Conservation (phyloP, 2,113 vertebrate species). For the Desmodus rotundus region DNA sequence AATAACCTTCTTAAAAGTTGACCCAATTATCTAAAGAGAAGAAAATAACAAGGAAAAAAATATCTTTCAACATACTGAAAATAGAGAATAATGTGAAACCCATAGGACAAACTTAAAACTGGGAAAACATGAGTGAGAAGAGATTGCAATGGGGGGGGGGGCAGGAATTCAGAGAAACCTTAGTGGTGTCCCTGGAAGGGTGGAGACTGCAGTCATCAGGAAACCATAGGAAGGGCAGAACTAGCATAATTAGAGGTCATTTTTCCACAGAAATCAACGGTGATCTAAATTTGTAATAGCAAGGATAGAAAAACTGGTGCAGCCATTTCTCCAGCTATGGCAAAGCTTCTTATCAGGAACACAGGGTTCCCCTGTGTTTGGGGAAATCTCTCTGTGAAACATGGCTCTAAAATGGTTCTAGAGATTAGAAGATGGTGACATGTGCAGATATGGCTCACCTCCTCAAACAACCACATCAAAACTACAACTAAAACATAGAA, state of each 20-base stretch:
- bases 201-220: neutral
- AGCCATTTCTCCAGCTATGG: neutral
- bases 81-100: neutral
- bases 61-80: neutral
- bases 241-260: neutral
- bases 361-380: neutral
- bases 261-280: neutral
- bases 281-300: neutral
- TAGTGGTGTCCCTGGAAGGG: neutral
- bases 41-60: neutral
- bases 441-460: too few species aligned
- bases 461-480: too few species aligned
- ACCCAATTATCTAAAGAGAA: neutral
- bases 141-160: neutral
- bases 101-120: neutral
- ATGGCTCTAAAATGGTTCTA: neutral
- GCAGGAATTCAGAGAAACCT: neutral
- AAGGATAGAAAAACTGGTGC: neutral
- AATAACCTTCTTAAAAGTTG: neutral
- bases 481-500: too few species aligned
- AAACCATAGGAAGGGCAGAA: neutral
- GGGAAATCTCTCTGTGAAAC: neutral
- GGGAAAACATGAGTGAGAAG: neutral
- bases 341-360: neutral
- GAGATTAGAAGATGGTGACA: neutral